These are phyloP conservation scores for Scrobipalpa atriplicella DNA, from an alignment of 2,888 invertebrate species.

Conservation along the genomic window DNA sequence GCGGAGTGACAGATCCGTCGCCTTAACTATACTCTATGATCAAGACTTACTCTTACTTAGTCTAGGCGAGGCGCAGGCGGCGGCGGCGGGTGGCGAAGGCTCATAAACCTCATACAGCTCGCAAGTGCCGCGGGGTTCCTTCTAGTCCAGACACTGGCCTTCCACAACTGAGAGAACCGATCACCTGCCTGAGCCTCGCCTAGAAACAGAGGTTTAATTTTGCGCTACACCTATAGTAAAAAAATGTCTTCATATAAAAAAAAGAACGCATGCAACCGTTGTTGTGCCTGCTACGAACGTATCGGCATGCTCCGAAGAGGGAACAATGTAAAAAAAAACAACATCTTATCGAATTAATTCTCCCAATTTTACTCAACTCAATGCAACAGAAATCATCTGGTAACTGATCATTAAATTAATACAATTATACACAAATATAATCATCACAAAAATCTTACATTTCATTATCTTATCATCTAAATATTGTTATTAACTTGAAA, in stretches of 20 bases:
- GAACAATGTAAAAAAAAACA: constrained; percentile 74
- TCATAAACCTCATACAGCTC: too few relatives aligned
- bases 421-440: constrained; percentile 71
- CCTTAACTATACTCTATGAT: constrained; percentile 70
- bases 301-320: constrained; percentile 57
- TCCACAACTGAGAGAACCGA: background rate
- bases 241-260: constrained; percentile 49
- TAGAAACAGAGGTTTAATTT: constrained; percentile 54
- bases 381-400: constrained; percentile 76
- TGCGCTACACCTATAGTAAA: constrained; percentile 68
- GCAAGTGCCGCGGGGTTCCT: too few relatives aligned
- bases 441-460: constrained; percentile 71
- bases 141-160: background rate
- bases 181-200: constrained; percentile 43
- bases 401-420: constrained; percentile 79
- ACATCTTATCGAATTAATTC: constrained; percentile 71
- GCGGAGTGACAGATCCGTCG: constrained; percentile 75
- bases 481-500: constrained; percentile 71
- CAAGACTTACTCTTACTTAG: constrained; percentile 59
- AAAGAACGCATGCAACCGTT: constrained; percentile 49
- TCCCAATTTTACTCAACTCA: constrained; percentile 78
- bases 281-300: constrained; percentile 41
- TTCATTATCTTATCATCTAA: constrained; percentile 56
- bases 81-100: background rate
- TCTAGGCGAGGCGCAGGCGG: constrained; percentile 35